Conservation (phyloP, 2,888 invertebrate genomes). For the Luperina nickerlii region DNA sequence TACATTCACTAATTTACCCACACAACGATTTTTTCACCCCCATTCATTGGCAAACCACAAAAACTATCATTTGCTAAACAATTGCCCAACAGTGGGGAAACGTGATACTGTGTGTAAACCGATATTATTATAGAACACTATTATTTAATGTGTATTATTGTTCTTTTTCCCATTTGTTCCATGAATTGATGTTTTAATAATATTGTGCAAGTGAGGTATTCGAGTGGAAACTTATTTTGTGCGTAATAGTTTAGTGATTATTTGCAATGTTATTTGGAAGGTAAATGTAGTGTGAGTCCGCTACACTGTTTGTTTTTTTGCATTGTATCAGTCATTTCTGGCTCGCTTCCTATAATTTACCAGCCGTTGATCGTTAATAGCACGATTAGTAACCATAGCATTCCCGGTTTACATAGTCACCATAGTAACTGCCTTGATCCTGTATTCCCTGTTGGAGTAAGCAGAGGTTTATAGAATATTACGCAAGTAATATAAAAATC, state of each 20-base stretch:
- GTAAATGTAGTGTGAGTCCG: conserved; percentile 39
- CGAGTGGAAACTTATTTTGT: conserved; percentile 65
- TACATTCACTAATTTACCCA: conserved; percentile 43
- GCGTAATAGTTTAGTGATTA: conserved; percentile 49
- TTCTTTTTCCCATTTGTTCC: conserved; percentile 36
- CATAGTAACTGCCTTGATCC: not conserved
- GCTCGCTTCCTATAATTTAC: not conserved
- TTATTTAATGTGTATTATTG: conserved; percentile 50
- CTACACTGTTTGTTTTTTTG: conserved; percentile 1
- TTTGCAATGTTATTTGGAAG: conserved; percentile 9
- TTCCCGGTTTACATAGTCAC: too few relatives aligned
- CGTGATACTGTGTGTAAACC: conserved; percentile 62
- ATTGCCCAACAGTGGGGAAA: conserved; percentile 54
- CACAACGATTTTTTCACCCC: conserved; percentile 41
- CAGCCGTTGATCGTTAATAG: not conserved
- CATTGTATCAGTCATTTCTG: too few relatives aligned
- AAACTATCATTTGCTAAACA: conserved; percentile 52
- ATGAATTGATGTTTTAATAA: conserved; percentile 65
- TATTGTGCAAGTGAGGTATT: conserved; percentile 76
- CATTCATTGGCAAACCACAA: conserved; percentile 51
- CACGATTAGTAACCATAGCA: too few relatives aligned
- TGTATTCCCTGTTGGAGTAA: too few relatives aligned
- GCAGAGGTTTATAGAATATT: not conserved
- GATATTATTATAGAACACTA: conserved; percentile 63
- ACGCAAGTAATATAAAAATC: not conserved